phyloP scores from a whole-genome alignment of 2,797 vertebrate genomes.

The Sebastes jordani region DNA sequence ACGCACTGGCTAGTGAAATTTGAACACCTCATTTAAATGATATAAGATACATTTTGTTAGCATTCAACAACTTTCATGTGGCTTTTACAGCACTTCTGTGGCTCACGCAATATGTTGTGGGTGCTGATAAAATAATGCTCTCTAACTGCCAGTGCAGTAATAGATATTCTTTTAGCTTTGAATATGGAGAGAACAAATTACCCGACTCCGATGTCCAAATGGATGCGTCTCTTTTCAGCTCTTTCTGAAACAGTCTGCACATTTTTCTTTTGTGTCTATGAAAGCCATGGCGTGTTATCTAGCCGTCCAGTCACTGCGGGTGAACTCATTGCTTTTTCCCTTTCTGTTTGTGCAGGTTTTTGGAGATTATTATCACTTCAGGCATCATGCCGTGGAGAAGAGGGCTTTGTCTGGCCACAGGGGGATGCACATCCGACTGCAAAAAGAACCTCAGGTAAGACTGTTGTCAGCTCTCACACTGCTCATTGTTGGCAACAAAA shows the following conservation, averaged over 20 bases:
- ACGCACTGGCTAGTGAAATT: background rate
- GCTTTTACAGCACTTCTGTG: background rate
- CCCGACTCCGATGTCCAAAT: background rate
- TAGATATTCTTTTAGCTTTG: background rate
- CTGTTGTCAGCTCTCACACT: conserved; percentile 48
- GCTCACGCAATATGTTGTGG: background rate
- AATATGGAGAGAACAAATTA: background rate
- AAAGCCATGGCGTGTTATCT: conserved; percentile 29
- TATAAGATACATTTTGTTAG: conserved; percentile 1
- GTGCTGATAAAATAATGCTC: conserved; percentile 2
- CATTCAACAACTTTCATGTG: conserved; percentile 5
- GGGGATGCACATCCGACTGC: conserved; percentile 84
- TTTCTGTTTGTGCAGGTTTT: conserved; percentile 85
- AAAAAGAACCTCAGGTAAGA: conserved; percentile 87
- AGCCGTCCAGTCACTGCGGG: conserved; percentile 25
- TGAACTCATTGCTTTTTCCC: conserved; percentile 49
- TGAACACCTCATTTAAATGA: conserved; percentile 1
- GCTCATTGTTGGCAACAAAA: conserved; percentile 54
- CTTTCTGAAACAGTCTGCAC: background rate
- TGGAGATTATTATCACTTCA: conserved; percentile 93
- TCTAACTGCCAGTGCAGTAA: background rate
- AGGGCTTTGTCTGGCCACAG: conserved; percentile 88
- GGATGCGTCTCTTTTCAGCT: conserved; percentile 8
- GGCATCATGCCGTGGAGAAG: conserved; percentile 89
- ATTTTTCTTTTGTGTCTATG: conserved; percentile 17